A percentile compares a stretch with the other conserved stretches of the same genome.
phyloP scores from a whole-genome alignment of 2,113 vertebrate species.

The Cavia aperea region DNA sequence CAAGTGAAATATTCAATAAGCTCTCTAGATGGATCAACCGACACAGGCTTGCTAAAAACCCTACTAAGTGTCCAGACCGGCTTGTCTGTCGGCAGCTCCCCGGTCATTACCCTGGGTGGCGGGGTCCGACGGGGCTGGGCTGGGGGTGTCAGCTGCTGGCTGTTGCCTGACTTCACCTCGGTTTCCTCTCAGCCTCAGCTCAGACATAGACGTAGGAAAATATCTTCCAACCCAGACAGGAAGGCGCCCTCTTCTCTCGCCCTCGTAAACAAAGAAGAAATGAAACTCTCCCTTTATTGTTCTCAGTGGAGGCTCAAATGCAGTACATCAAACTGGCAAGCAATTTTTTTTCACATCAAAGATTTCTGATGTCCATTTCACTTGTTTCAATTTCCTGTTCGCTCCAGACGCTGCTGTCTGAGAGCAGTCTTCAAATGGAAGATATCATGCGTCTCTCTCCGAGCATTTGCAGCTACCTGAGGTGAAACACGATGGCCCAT shows the following conservation, averaged over 20 bases:
- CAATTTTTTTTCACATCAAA: constrained; percentile 1
- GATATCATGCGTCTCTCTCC: background rate
- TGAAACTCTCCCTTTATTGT: background rate
- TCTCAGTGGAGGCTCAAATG: constrained; percentile 14
- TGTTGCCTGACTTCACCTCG: accelerated
- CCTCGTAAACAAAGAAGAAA: background rate
- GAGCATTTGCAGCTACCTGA: constrained; percentile 7
- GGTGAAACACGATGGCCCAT: background rate
- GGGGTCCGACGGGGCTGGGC: too few relatives aligned
- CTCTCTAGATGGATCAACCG: background rate
- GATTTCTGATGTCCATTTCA: constrained; percentile 15
- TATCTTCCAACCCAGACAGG: background rate
- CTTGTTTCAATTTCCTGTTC: constrained; percentile 31
- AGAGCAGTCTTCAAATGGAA: background rate
- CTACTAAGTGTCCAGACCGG: background rate
- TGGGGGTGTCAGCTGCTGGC: background rate
- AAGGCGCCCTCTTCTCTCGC: background rate
- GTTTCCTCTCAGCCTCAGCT: background rate
- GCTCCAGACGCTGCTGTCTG: background rate
- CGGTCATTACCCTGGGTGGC: background rate
- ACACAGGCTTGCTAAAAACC: background rate
- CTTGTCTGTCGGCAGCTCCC: background rate
- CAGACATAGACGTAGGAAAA: background rate
- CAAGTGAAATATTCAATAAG: background rate
- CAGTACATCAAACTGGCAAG: constrained; percentile 15